Base-by-base conservation (phyloP, 2,797 vertebrate genomes). In the Cryptoprocta ferox region DNA sequence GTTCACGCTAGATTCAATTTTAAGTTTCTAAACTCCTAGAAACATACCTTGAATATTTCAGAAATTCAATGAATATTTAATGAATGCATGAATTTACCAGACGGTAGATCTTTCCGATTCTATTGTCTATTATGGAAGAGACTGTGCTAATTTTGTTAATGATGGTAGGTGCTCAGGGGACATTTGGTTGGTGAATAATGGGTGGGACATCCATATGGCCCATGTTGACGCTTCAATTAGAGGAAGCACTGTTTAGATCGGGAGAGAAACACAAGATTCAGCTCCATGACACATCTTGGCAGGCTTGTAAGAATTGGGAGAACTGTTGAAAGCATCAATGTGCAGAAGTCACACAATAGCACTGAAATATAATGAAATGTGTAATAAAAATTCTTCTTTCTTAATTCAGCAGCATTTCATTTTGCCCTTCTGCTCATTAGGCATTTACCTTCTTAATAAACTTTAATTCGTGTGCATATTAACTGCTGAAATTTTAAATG, bases 371-470 rank as follows among this genome's bases (percentile, higher is more conserved):
- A 95, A 97, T 37, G 48, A 92, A 93, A 71, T 48, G 19, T 66
- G 76, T 16, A 42, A 35, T 85, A 96, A 96, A 98, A 97, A 32
- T 59, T 4, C 21, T 95, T 66, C 45, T 63, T 37, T 24, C 65
- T 53, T 75, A 91, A 89, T 81, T 93, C 53, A 89, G 45, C 91
- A 88, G 13, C 1, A 83, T 94, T 95, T 94, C 63, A 68, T 96
- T 93, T 88, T 90, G 30, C 14, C 35, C 28, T 53, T 90, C 39
- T 97, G 14, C 61, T 61, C 39, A 96, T 95, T 10, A 92, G 6
- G 19, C 66, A 88, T 94, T 97, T 79, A 45, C 8, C 45, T 96
- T 97, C 56, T 26, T 95, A 92, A 86, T 63, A 93, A 98, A 97
- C 70, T 73, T 80, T 93, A 96, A 79, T 63, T 80, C 50, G 91